These are phyloP conservation scores for Anser brachyrhynchus DNA, from an alignment of 2,113 vertebrate genomes.

Conservation along the genomic window DNA sequence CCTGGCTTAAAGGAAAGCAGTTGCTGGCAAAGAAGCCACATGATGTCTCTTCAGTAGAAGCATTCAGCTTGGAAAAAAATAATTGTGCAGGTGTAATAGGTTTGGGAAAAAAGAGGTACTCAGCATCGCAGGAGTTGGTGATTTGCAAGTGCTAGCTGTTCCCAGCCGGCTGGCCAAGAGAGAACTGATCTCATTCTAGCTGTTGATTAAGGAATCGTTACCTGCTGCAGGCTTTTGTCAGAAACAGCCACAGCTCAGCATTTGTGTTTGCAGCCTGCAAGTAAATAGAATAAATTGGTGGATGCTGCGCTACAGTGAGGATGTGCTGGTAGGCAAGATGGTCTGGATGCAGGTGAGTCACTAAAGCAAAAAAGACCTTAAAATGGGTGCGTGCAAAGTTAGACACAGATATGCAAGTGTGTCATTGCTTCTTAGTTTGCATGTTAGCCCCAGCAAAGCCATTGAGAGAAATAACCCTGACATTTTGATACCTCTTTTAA, in stretches of 20 bases:
- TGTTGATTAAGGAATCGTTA: background rate
- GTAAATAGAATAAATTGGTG: background rate
- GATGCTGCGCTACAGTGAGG: background rate
- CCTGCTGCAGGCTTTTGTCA: background rate
- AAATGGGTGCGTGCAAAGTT: background rate
- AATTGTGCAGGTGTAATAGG: background rate
- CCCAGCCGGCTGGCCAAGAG: background rate
- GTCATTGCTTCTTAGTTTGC: background rate
- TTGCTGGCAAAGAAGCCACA: background rate
- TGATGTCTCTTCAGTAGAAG: background rate
- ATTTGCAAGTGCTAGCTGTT: background rate
- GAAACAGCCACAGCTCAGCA: background rate
- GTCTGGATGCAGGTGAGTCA: background rate
- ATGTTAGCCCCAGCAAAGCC: background rate
- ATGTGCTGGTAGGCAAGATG: background rate
- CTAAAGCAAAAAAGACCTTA: background rate
- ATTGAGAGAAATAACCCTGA: background rate
- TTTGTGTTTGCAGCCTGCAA: background rate
- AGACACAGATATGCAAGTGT: background rate
- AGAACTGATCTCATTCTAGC: background rate
- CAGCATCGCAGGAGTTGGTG: background rate
- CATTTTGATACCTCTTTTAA: fast-evolving
- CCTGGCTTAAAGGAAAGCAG: background rate
- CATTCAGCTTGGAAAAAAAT: background rate
- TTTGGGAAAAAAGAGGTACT: background rate